These are phyloP conservation scores for Enteromius viviparus DNA, from an alignment of 2,797 vertebrate species.

Conservation along the genomic window DNA sequence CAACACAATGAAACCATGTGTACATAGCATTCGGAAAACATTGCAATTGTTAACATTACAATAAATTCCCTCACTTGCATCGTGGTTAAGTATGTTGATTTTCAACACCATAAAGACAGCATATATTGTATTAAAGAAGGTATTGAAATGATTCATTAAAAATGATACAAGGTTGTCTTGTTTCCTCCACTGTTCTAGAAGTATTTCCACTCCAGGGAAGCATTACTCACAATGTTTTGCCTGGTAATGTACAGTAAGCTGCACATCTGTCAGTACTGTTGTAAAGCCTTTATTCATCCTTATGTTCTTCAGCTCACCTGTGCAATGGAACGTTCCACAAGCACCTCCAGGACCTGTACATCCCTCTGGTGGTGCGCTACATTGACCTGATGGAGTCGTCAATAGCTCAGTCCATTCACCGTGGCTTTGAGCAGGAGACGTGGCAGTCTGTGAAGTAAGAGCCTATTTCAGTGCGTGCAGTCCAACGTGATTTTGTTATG, in stretches of 20 bases:
- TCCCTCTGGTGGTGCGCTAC: constrained; percentile 94
- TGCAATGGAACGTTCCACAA: constrained; percentile 96
- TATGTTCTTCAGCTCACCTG: constrained; percentile 82
- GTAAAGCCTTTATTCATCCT: constrained; percentile 4
- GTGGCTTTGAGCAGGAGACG: constrained; percentile 93
- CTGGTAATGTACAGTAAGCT: not conserved
- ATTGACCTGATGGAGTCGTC: constrained; percentile 99
- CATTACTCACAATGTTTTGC: not conserved
- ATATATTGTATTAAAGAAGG: not conserved
- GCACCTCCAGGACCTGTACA: constrained; percentile 92
- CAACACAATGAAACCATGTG: not conserved
- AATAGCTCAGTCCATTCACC: constrained; percentile 96
- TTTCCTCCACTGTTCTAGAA: not conserved
- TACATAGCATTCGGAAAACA: not conserved
- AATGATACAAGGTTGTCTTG: not conserved
- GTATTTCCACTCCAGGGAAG: not conserved
- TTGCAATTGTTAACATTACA: not conserved
- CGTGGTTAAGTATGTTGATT: not conserved
- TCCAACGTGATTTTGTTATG: not conserved
- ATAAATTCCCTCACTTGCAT: not conserved
- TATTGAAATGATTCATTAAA: not conserved
- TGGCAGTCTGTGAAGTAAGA: constrained; percentile 98
- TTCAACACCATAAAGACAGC: not conserved
- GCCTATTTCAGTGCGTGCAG: not conserved
- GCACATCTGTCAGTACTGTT: not conserved